Conservation (phyloP, 2,113 vertebrate species). For the Psittacula cyanocephala region DNA sequence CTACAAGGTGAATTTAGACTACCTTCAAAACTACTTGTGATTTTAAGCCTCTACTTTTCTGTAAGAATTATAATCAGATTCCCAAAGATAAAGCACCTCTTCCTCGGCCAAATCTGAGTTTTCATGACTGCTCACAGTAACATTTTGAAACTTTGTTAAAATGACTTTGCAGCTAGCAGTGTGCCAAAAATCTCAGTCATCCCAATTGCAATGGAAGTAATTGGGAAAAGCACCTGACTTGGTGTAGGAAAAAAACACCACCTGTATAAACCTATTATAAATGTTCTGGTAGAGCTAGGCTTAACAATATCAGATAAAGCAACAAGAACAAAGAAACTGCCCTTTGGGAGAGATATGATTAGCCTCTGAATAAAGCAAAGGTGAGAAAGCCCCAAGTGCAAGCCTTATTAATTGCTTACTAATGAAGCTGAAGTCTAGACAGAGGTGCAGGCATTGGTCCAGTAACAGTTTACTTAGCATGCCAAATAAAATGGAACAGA, state of each 20-base stretch:
- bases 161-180: neutral
- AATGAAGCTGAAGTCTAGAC: constrained; percentile 43
- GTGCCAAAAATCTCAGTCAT: neutral
- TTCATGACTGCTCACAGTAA: neutral
- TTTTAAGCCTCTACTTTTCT: neutral
- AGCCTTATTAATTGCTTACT: constrained; percentile 1
- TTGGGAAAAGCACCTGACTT: constrained; percentile 4
- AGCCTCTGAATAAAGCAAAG: neutral
- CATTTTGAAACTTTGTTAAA: neutral
- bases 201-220: neutral
- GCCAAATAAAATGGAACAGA: neutral
- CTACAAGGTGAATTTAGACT: neutral
- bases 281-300: neutral
- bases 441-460: neutral
- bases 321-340: neutral
- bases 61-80: neutral
- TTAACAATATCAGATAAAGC: neutral
- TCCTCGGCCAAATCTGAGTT: neutral
- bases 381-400: neutral
- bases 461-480: neutral
- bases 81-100: neutral
- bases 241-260: neutral
- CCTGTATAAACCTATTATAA: neutral
- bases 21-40: neutral
- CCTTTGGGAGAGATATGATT: constrained; percentile 7